A percentile compares a stretch with the other conserved stretches of the same genome.
phyloP scores from a whole-genome alignment of 64 coral and sea anemone genomes.

The Stichodactyla mertensii region DNA sequence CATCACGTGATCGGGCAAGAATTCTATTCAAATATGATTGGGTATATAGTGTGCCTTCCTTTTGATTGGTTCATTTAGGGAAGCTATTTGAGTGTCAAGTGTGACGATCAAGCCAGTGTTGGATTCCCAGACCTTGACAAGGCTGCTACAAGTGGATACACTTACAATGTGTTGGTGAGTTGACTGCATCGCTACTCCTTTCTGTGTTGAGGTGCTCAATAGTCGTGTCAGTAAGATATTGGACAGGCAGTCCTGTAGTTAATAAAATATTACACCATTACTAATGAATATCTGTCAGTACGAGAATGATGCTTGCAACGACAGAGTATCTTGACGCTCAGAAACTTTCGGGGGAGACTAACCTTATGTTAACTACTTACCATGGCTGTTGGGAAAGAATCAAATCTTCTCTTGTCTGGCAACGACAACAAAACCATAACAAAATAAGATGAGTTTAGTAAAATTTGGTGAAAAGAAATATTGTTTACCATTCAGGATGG shows the following conservation, averaged over 20 bases:
- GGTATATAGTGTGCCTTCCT: no score
- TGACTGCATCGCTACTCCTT: background rate
- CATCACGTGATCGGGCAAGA: no score
- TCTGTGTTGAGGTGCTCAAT: background rate
- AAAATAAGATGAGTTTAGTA: no score
- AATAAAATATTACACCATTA: background rate
- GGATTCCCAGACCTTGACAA: no score
- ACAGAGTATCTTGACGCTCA: no score
- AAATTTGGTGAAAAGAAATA: background rate
- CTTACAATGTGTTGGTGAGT: constrained; percentile 44
- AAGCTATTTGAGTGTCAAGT: no score
- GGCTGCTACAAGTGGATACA: background rate
- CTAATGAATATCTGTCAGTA: no score
- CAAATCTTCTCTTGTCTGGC: constrained; percentile 41
- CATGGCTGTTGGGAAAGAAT: constrained; percentile 29
- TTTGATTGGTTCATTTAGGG: no score
- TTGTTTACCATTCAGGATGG: constrained; percentile 53
- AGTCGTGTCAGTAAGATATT: constrained; percentile 24
- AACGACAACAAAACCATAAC: background rate
- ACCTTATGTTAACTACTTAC: background rate
- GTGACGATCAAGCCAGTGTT: no score
- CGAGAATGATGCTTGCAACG: no score
- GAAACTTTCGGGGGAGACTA: no score
- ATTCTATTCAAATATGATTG: no score
- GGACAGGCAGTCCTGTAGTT: constrained; percentile 18